Evolutionary conservation across 2,888 invertebrate species (phyloP), one percentile per base, ranked within the genome.

Genomic region (Eumerus sabulonum): DNA sequence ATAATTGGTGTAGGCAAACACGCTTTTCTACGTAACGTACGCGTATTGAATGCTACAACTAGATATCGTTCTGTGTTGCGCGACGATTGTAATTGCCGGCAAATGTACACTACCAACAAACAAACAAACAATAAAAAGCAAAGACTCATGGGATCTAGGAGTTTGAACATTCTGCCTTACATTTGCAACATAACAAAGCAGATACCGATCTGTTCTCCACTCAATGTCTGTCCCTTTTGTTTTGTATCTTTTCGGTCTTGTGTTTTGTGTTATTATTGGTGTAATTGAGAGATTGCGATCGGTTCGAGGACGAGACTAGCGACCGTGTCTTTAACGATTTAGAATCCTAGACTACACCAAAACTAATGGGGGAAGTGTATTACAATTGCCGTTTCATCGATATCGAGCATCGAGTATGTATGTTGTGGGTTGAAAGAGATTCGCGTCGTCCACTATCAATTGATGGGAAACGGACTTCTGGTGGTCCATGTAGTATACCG

Each of bases 281-380:
- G 77, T 77, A 77, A 77, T 77, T 77, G 77, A 77, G 77, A 77
- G 77, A 77, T 77, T 73, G 73, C 62, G 73, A 77, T 77, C 77
- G 74, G 63, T 62, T 40, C 68, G 67, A 36, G 44, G 67, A 40
- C n/a, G 40, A 17, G 40, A 14, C 17, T 40, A 38, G 45, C 45
- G 50, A 40, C 19, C 42, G 9, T 36, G 53, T 60, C 76, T 64
- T 50, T 71, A 59, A 63, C 50, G 17, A 74, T 19, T 35, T 11
- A 42, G 64, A 54, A 64, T 66, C 54, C 57, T 27, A 40, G 57
- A 18, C n/a, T 13, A n/a, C 12, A 17, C 63, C 50, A 62, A 19
- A 67, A 50, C 59, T 36, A 56, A 62, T 66, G 60, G 53, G 48
- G 35, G 40, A 40, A 51, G 47, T n/a, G 16, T 42, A 64, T 40